These are phyloP conservation scores for Cephalophus harveyi DNA, from an alignment of 2,113 vertebrate species.

Conservation along the genomic window DNA sequence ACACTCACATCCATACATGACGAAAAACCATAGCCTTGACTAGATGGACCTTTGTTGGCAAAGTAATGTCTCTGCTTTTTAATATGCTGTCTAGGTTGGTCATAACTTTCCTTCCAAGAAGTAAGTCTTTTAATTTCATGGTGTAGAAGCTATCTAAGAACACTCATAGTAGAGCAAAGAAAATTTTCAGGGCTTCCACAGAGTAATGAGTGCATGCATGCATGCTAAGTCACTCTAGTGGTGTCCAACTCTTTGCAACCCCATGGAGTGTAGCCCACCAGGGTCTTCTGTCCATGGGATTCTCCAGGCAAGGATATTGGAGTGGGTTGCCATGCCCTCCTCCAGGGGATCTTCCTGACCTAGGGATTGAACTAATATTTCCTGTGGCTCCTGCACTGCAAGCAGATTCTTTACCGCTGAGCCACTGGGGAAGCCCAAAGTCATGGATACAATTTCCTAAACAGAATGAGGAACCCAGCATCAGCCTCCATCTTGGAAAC, in stretches of 20 bases:
- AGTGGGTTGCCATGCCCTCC: not conserved
- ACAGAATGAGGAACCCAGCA: not conserved
- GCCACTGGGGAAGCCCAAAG: not conserved
- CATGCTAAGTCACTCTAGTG: not conserved
- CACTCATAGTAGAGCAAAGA: not conserved
- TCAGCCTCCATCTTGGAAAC: not conserved
- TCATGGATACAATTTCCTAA: not conserved
- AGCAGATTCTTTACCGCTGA: accelerated
- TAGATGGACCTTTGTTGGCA: not conserved
- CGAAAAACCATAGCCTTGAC: not conserved
- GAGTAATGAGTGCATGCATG: not conserved
- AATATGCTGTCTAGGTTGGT: not conserved
- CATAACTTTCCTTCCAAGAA: not conserved
- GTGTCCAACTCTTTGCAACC: not conserved
- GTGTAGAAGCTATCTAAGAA: not conserved
- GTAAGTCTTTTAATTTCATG: not conserved
- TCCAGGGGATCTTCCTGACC: not conserved
- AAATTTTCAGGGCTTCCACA: not conserved
- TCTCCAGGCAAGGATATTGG: not conserved
- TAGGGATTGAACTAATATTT: not conserved
- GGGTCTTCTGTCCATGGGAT: not conserved
- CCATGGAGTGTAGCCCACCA: not conserved
- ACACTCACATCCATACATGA: not conserved
- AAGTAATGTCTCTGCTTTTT: not conserved
- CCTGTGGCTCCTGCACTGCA: not conserved